Conservation (phyloP, 2,113 vertebrate genomes). For the Xiphorhynchus elegans region DNA sequence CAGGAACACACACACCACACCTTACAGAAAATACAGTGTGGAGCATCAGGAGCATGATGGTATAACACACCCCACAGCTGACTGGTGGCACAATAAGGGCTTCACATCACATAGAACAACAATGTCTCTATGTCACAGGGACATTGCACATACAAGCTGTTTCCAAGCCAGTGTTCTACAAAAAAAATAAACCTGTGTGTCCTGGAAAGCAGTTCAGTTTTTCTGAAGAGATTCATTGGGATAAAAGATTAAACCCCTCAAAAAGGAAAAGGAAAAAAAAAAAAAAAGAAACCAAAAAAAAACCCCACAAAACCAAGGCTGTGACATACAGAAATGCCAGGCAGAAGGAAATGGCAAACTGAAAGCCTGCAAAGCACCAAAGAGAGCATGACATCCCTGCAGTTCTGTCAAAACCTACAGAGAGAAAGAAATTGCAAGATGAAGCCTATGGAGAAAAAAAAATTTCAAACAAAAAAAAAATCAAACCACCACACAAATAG, state of each 20-base stretch:
- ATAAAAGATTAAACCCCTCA: not conserved
- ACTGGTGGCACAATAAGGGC: not conserved
- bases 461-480: too few species aligned
- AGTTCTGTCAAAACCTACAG: not conserved
- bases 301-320: not conserved
- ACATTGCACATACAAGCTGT: not conserved
- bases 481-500: not conserved
- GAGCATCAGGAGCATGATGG: not conserved
- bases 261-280: not conserved
- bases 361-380: not conserved
- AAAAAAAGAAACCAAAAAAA: too few species aligned
- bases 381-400: not conserved
- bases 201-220: not conserved
- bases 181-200: fast-evolving
- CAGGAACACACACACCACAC: not conserved
- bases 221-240: not conserved
- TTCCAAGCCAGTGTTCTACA: not conserved
- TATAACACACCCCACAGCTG: fast-evolving
- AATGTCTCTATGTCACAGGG: fast-evolving
- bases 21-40: not conserved
- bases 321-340: not conserved
- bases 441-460: not conserved
- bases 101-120: not conserved
- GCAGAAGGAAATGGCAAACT: not conserved
- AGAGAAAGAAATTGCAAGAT: not conserved